Evolutionary conservation across 1,140 invertebrate genomes (phyloP).

Genomic region (Venustaconcha ellipsiformis): DNA sequence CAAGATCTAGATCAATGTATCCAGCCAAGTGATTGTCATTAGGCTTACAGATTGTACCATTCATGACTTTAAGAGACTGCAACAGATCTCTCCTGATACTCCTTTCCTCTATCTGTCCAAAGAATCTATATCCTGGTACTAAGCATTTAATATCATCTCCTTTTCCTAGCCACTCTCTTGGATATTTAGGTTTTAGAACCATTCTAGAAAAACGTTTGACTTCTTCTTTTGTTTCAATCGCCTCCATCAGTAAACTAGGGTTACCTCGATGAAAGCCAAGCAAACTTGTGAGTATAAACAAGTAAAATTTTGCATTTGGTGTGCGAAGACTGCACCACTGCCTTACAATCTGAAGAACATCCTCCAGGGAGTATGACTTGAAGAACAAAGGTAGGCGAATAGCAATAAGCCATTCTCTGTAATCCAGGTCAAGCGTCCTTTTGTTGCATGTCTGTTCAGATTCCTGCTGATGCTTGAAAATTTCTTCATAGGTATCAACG

Average conservation of each 20-base stretch:
- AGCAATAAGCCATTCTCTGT: constrained; percentile 32
- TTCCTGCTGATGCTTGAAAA: constrained; percentile 16
- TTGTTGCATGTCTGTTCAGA: constrained; percentile 1
- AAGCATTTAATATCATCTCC: constrained; percentile 22
- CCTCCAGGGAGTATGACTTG: constrained; percentile 3
- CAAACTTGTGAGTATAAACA: constrained; percentile 31
- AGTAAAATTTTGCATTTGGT: constrained; percentile 26
- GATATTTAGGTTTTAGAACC: constrained; percentile 26
- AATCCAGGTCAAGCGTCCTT: constrained; percentile 17
- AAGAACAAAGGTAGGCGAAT: constrained; percentile 18
- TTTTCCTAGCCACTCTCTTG: constrained; percentile 36
- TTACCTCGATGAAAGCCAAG: constrained; percentile 32
- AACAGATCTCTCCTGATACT: background rate
- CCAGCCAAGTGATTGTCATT: constrained; percentile 32
- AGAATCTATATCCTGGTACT: constrained; percentile 20
- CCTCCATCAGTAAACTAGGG: constrained; percentile 15
- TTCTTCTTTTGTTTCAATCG: constrained; percentile 25
- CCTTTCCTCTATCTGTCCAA: constrained; percentile 11
- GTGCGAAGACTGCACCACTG: constrained; percentile 24
- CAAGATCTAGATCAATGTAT: constrained; percentile 37
- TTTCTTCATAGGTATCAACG: constrained; percentile 31
- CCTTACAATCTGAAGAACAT: constrained; percentile 17
- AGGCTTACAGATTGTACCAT: constrained; percentile 35
- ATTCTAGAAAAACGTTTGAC: constrained; percentile 19
- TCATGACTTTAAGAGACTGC: constrained; percentile 8